Evolutionary conservation across 2,888 invertebrate genomes (phyloP).

Genomic region (Meghimatium bilineatum): DNA sequence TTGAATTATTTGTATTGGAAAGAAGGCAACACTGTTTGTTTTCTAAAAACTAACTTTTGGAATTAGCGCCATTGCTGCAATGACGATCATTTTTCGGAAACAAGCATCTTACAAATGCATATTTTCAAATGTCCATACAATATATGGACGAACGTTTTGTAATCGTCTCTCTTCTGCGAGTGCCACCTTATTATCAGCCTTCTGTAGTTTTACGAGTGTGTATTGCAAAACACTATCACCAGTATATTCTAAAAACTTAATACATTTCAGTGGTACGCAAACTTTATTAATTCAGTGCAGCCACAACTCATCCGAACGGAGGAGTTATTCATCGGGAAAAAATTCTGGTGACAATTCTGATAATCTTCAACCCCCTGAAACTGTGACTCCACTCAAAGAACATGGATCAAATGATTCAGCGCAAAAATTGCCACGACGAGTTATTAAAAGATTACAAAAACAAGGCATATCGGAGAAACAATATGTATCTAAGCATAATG

Average conservation of each 20-base stretch:
- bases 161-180: no score
- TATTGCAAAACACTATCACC: neutral
- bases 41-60: neutral
- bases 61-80: neutral
- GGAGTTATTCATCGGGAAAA: slow-evolving; percentile 12
- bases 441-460: slow-evolving; percentile 48
- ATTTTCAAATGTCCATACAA: neutral
- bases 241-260: neutral
- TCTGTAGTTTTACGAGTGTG: neutral
- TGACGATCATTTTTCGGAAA: slow-evolving; percentile 11
- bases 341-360: slow-evolving; percentile 25
- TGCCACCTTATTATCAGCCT: neutral
- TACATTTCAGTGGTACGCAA: neutral
- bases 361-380: neutral
- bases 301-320: neutral
- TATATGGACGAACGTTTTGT: neutral
- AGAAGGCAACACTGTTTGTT: neutral
- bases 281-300: neutral
- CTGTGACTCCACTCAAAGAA: neutral
- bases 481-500: slow-evolving; percentile 23
- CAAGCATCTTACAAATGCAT: neutral
- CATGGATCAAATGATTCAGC: neutral
- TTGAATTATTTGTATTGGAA: neutral
- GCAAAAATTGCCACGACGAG: slow-evolving; percentile 44
- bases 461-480: slow-evolving; percentile 43